Percentiles rank a stretch among this genome's conserved stretches.
Evolutionary conservation across 2,888 invertebrate species (phyloP).

Genomic region (Stenichneumon culpator): DNA sequence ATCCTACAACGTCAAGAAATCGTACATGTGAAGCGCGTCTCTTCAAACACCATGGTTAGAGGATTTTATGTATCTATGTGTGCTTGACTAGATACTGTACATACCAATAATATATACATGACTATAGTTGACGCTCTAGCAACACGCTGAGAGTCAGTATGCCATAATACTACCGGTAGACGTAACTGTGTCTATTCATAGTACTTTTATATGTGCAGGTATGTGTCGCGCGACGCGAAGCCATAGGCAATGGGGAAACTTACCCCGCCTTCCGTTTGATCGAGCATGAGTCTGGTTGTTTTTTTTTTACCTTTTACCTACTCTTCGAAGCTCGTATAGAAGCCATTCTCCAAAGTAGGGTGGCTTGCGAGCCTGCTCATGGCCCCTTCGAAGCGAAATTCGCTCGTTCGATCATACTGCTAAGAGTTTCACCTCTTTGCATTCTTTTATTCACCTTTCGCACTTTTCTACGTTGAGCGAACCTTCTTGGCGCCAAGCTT

Average conservation of each 20-base stretch:
- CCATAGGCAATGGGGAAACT: slow-evolving; percentile 47
- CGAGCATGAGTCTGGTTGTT: slow-evolving; percentile 51
- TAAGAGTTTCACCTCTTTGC: slow-evolving; percentile 49
- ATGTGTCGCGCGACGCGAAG: slow-evolving; percentile 28
- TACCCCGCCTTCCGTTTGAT: slow-evolving; percentile 61
- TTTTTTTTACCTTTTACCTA: slow-evolving; percentile 11
- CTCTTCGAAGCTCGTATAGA: slow-evolving; percentile 33
- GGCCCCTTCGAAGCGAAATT: slow-evolving; percentile 53
- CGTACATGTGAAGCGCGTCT: slow-evolving; percentile 41
- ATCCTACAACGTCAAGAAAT: slow-evolving; percentile 46
- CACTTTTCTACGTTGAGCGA: slow-evolving; percentile 19
- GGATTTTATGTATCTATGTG: neutral
- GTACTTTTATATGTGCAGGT: neutral
- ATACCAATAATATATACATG: neutral
- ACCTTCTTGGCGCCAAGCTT: slow-evolving; percentile 8
- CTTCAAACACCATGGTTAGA: slow-evolving; percentile 12
- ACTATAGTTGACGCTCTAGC: neutral
- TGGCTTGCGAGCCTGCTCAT: slow-evolving; percentile 19
- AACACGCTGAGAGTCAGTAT: neutral
- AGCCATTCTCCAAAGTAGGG: slow-evolving; percentile 61
- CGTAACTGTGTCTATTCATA: slow-evolving; percentile 5
- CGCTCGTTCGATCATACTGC: slow-evolving; percentile 21
- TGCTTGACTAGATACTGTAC: neutral
- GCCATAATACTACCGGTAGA: slow-evolving; percentile 5
- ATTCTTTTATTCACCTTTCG: slow-evolving; percentile 24